Evolutionary conservation across 2,888 invertebrate genomes (phyloP), one percentile per base, ranked within the genome.

Genomic region (Melolontha melolontha): DNA sequence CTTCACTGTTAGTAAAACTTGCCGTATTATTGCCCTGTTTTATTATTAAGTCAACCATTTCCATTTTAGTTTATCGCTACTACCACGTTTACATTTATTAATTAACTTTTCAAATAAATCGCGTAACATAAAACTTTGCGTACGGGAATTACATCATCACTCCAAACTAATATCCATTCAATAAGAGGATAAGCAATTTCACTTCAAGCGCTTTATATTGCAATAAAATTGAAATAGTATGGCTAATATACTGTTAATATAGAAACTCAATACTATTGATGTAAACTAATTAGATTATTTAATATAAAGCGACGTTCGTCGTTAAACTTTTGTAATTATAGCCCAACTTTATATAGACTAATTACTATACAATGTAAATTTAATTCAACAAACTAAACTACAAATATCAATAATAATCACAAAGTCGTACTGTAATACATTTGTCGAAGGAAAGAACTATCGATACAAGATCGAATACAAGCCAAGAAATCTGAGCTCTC

Each of bases 1-100:
- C 73, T 72, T 75, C 74, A 72, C 72, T 69, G 70, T 73, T 69
- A 52, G 64, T 64, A 64, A 64, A 64, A 64, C 40, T 64, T 64
- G 16, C 42, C 52, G 39, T 52, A 64, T 62, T 34, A 34, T 34
- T 34, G 34, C 39, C 34, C 47, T 47, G 59, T 62, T 62, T 62
- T 62, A 47, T 62, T 62, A 62, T 62, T 47, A 62, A 47, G 34
- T 47, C 47, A n/a, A 14, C 47, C 59, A 39, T 59, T 47, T 47
- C 47, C 47, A 59, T 62, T 62, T 34, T 47, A 47, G 59, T 62
- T 62, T 62, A 62, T 62, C 49, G 29, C 16, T 8, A 47, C 27
- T 34, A 34, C 10, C 34, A 34, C 6, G 34, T 47, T 34, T 2
- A 6, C 59, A 47, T 62, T 62, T 62, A 62, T 62, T 54, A 54